Conservation (phyloP, 2,888 invertebrate species). For the Noctua pronuba region DNA sequence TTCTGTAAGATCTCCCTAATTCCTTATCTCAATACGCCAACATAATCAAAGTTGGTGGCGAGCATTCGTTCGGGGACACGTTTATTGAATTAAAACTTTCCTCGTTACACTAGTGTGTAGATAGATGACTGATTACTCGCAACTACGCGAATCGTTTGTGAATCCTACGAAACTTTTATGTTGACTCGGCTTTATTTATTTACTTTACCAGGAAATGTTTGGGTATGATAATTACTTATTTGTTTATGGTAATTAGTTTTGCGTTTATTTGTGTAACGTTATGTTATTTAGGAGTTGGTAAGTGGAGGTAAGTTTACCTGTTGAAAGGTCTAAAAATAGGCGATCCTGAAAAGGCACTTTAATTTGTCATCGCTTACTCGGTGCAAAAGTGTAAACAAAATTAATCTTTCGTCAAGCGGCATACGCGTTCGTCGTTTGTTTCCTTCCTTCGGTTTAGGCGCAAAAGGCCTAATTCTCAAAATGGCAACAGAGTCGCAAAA, state of each 20-base stretch:
- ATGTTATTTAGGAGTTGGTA: background rate
- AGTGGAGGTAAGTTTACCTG: background rate
- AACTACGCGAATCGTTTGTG: slow-evolving; percentile 51
- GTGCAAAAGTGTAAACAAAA: background rate
- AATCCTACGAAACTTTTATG: slow-evolving; percentile 45
- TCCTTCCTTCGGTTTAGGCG: no score
- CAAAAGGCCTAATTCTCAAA: no score
- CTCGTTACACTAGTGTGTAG: slow-evolving; percentile 64
- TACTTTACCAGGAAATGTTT: slow-evolving; percentile 38
- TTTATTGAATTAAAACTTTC: slow-evolving; percentile 70
- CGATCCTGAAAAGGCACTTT: background rate
- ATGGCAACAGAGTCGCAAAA: no score
- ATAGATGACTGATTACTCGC: slow-evolving; percentile 62
- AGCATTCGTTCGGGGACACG: slow-evolving; percentile 48
- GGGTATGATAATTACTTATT: slow-evolving; percentile 41
- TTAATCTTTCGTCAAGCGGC: background rate
- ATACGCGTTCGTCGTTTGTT: background rate
- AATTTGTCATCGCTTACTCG: background rate
- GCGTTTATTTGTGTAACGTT: slow-evolving; percentile 5
- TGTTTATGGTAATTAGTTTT: slow-evolving; percentile 22
- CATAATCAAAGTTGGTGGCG: slow-evolving; percentile 51
- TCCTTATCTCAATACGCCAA: slow-evolving; percentile 34
- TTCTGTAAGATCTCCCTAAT: slow-evolving; percentile 24
- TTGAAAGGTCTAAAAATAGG: background rate
- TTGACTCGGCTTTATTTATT: slow-evolving; percentile 26